Evolutionary conservation across 2,888 invertebrate species (phyloP), one percentile per base, ranked within the genome.

Genomic region (Phania funesta): DNA sequence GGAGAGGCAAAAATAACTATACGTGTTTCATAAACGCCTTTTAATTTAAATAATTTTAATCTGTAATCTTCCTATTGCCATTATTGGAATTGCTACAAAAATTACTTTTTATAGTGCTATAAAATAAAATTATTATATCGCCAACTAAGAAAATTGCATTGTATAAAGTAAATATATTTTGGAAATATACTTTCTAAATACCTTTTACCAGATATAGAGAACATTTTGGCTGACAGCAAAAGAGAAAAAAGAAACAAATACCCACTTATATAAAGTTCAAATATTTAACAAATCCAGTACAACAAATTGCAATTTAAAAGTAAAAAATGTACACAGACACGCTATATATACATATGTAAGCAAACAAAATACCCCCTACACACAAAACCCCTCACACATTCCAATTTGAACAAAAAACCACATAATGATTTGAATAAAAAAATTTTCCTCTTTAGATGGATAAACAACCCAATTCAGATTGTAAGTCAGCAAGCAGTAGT

Each of bases 301-400:
- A 60, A 78, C 29, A 44, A 78, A 78, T 65, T 46, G 56, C 71
- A 71, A 65, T 65, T 78, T 78, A 18, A 48, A 65, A 65, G 58
- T 62, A 16, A 54, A 20, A 70, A 56, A 44, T 20, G 22, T 22
- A 62, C 29, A 24, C 26, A 44, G 52, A 60, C 16, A 41, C 32
- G 9, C 11, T 13, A 35, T 9, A 35, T 38, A 0, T 38, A 13
- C 3, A 11, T 38, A 13, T 38, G 11, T 13, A 38, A 13, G 1
- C 13, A 4, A 38, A n/a, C n/a, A n/a, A n/a, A n/a, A n/a, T n/a
- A n/a, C n/a, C 29, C 4, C 29, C n/a, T 18, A 54, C 32, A 20
- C 26, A 26, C 13, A 26, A 2, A 52, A 24, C 16, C n/a, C 20
- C 41, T n/a, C 46, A 32, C 13, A 46, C 32, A 35, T 35, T 35